Percentiles rank a stretch among this genome's conserved stretches.
These are phyloP conservation scores for Hydractinia symbiolongicarpus DNA, from an alignment of 30 jellyfish, hydroid and myxozoan genomes.

Conservation along the genomic window DNA sequence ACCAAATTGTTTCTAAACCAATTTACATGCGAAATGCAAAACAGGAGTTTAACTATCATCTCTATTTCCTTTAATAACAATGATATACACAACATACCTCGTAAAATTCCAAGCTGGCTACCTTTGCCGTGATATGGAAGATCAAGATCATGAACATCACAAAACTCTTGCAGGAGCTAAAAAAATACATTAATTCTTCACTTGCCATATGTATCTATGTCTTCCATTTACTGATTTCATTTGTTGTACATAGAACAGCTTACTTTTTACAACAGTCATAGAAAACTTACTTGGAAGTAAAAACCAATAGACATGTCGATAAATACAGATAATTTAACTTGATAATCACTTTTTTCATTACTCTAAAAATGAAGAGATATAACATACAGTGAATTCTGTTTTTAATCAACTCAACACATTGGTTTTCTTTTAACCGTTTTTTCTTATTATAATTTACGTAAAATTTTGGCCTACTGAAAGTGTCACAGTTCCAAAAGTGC, in stretches of 20 bases:
- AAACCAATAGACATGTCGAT: constrained; percentile 85
- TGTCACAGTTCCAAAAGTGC: too few relatives aligned
- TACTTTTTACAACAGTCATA: neutral
- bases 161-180: constrained; percentile 88
- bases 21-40: too few relatives aligned
- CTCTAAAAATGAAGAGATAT: neutral
- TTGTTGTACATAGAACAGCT: too few relatives aligned
- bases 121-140: constrained; percentile 59
- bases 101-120: constrained; percentile 48
- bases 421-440: too few relatives aligned
- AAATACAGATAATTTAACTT: constrained; percentile 70
- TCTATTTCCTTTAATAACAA: too few relatives aligned
- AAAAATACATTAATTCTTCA: neutral
- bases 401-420: too few relatives aligned
- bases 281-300: constrained; percentile 61
- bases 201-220: neutral
- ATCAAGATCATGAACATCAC: constrained; percentile 69
- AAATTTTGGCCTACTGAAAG: too few relatives aligned
- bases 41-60: too few relatives aligned
- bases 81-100: constrained; percentile 30
- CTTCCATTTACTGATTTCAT: too few relatives aligned
- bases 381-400: too few relatives aligned
- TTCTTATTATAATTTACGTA: too few relatives aligned
- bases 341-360: constrained; percentile 58
- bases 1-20: too few relatives aligned